Evolutionary conservation across 2,797 vertebrate species (phyloP), one percentile per base, ranked within the genome.

Genomic region (Cyprinella venusta): DNA sequence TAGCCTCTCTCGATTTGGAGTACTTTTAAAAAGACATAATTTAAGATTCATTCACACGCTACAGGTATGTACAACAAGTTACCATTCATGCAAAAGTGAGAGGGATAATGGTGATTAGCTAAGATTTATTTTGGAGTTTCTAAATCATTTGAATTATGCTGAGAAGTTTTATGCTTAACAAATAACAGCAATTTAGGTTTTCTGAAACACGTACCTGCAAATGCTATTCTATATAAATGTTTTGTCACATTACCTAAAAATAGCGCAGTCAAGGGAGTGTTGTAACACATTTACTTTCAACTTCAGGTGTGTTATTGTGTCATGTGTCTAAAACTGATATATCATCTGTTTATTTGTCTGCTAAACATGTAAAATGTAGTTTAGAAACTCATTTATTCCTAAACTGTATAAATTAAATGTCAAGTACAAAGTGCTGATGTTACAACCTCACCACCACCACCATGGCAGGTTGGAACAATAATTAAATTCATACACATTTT

Each of bases 1-100:
- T 64, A 26, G 26, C 50, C 59, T 76, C 61, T 65, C 61, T 68
- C 10, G n/a, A 18, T n/a, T 21, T 76, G 42, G 24, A 48, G 50
- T 36, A 76, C 69, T 65, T 80, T 56, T n/a, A 33, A 42, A 56
- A 68, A 67, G 2, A 54, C 59, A 24, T 48, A 13, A 69, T 56
- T 68, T 15, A 56, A 38, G 21, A 79, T 48, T 24, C 13, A 48
- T 72, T 71, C 52, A 80, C 68, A 42, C n/a, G 10, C 9, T 38
- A 65, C 30, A 36, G 33, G 26, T 33, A 64, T 48, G 76, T 30
- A 63, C 40, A 30, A 50, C 40, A 79, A 68, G 64, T 54, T n/a
- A 52, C 30, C 65, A 52, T 9, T 42, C 45, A 42, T 18, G 24
- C 2, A 33, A 36, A 82, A 76, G 36, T 6, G 6, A 52, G 24